Base-by-base conservation (phyloP, 2,113 vertebrate genomes). In the Calyptomena viridis region DNA sequence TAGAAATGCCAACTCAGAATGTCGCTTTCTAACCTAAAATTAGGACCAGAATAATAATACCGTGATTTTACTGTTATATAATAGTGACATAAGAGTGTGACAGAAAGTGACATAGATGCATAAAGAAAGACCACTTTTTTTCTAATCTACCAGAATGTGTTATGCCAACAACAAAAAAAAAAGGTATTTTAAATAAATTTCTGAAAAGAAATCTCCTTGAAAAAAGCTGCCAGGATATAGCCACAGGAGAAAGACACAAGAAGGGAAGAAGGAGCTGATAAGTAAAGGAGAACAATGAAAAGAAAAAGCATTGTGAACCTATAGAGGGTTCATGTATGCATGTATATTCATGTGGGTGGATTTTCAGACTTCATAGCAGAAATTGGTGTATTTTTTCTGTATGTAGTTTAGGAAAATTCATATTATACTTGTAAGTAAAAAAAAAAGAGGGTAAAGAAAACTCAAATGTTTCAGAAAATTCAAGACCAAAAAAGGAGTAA, bases 21-120 rank as follows among this genome's bases (percentile, higher is more conserved):
- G 67, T 27, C 31, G 49, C 50, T 75, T 93, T 89, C 56, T 66
- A 83, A 93, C 55, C 67, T 90, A 90, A 95, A 95, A 91, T 91
- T 90, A 89, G 76, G 39, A 86, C 53, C 3, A 2, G 59, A 80
- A 94, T 85, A 82, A 69, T 42, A 79, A 66, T 44, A 67, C n/a
- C 1, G 0, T 83, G 53, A 90, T 76, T 90, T 87, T 87, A 71
- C 31, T 68, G 23, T 94, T 89, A 77, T 59, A 59, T 89, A 93
- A 90, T 35, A 80, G 46, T 91, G 82, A 59, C 50, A 56, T 47
- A 77, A 53, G 37, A 91, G 50, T 35, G 68, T 90, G 92, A 76
- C 50, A 83, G 75, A 77, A 93, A 88, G 75, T 85, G 72, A 77
- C 79, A 83, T 11, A 85, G 39, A 50, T 42, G 63, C 24, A 50